Conservation (phyloP, 2,113 vertebrate species). For the Cebidichthys violaceus region DNA sequence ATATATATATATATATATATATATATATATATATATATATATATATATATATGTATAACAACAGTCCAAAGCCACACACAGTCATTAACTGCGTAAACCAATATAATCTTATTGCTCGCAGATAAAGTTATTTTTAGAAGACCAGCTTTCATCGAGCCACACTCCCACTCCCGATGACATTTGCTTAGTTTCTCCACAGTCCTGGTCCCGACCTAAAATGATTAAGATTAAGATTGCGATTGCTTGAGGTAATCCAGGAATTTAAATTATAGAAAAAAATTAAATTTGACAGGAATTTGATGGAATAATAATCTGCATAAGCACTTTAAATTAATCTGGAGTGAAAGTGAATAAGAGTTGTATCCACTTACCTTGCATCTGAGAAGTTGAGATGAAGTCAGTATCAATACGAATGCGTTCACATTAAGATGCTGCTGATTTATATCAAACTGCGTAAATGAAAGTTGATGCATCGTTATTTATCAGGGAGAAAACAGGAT, state of each 20-base stretch:
- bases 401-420: not conserved
- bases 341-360: not conserved
- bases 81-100: too few species aligned
- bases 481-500: conserved; percentile 7
- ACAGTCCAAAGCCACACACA: not conserved
- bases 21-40: too few species aligned
- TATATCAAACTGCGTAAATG: not conserved
- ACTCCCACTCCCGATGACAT: not conserved
- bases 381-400: not conserved
- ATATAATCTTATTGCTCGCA: conserved; percentile 40
- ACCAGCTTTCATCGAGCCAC: conserved; percentile 60
- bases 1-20: too few species aligned
- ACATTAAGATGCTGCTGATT: not conserved
- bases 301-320: not conserved
- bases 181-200: conserved; percentile 52
- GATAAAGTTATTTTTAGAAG: conserved; percentile 12
- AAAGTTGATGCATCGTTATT: not conserved
- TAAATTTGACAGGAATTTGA: not conserved
- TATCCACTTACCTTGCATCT: not conserved
- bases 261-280: not conserved
- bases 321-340: not conserved
- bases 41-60: too few species aligned
- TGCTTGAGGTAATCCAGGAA: not conserved
- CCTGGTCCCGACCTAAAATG: too few species aligned
- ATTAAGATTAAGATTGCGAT: too few species aligned